Conservation (phyloP, 2,113 vertebrate species). For the Rhabdomys dilectus region DNA sequence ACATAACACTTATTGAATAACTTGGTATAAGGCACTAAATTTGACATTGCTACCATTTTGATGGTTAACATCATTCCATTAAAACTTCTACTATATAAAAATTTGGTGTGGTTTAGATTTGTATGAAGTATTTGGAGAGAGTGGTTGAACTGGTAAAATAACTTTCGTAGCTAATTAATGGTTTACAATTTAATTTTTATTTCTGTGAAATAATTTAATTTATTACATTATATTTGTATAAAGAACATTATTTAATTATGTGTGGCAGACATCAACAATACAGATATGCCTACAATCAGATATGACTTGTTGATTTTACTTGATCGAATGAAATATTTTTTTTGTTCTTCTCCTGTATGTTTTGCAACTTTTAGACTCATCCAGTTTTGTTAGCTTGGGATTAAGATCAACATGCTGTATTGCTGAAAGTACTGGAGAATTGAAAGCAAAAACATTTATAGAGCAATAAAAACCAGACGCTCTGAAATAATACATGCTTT, state of each 20-base stretch:
- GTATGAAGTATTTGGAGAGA: slow-evolving; percentile 2
- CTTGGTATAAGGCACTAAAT: neutral
- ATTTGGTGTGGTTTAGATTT: slow-evolving; percentile 38
- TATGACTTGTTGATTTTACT: slow-evolving; percentile 28
- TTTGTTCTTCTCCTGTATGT: neutral
- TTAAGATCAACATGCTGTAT: neutral
- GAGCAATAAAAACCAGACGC: neutral
- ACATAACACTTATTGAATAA: neutral
- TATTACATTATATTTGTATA: neutral
- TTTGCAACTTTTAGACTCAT: slow-evolving; percentile 35
- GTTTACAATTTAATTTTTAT: slow-evolving; percentile 24
- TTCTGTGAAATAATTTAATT: slow-evolving; percentile 45
- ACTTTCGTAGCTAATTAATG: slow-evolving; percentile 24
- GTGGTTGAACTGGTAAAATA: slow-evolving; percentile 38
- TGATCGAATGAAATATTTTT: slow-evolving; percentile 32
- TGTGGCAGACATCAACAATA: slow-evolving; percentile 16
- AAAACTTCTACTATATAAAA: slow-evolving; percentile 37
- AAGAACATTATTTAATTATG: slow-evolving; percentile 33
- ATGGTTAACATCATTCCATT: neutral
- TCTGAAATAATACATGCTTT: slow-evolving; percentile 27
- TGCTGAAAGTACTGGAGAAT: neutral
- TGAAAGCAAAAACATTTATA: slow-evolving; percentile 44
- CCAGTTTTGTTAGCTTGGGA: slow-evolving; percentile 7
- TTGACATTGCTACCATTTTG: slow-evolving; percentile 1
- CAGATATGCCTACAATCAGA: slow-evolving; percentile 18